Conservation (phyloP, 2,888 invertebrate genomes). For the Lasioglossum morio region DNA sequence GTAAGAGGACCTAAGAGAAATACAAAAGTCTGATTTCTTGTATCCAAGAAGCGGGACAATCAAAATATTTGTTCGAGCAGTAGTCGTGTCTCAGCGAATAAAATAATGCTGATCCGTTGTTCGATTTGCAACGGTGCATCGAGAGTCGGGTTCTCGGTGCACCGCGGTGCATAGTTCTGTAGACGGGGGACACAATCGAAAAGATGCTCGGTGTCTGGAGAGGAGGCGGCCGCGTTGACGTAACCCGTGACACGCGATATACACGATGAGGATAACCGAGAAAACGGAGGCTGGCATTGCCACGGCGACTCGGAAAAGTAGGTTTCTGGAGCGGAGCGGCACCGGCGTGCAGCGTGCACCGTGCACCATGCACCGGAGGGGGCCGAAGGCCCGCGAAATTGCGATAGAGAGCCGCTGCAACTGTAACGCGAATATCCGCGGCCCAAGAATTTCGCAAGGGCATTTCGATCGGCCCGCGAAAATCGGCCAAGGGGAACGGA, state of each 20-base stretch:
- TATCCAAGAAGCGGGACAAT: background rate
- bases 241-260: constrained; percentile 46
- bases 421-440: constrained; percentile 37
- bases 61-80: background rate
- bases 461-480: constrained; percentile 48
- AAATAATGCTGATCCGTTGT: background rate
- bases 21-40: background rate
- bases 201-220: constrained; percentile 3
- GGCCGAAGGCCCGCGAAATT: constrained; percentile 41
- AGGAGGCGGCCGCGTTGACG: constrained; percentile 37
- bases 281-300: constrained; percentile 66
- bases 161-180: too few relatives aligned
- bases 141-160: background rate
- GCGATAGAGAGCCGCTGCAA: constrained; percentile 20
- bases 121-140: background rate
- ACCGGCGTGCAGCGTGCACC: background rate
- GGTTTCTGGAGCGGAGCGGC: constrained; percentile 79
- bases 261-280: constrained; percentile 49
- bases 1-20: too few relatives aligned
- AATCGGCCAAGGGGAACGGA: constrained; percentile 70
- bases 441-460: constrained; percentile 60
- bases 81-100: too few relatives aligned
- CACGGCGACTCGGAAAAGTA: constrained; percentile 73
- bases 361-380: background rate
- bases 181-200: background rate